A percentile compares a stretch with the other conserved stretches of the same genome.
Evolutionary conservation across 2,113 vertebrate genomes (phyloP).

Genomic region (Sturnira hondurensis): DNA sequence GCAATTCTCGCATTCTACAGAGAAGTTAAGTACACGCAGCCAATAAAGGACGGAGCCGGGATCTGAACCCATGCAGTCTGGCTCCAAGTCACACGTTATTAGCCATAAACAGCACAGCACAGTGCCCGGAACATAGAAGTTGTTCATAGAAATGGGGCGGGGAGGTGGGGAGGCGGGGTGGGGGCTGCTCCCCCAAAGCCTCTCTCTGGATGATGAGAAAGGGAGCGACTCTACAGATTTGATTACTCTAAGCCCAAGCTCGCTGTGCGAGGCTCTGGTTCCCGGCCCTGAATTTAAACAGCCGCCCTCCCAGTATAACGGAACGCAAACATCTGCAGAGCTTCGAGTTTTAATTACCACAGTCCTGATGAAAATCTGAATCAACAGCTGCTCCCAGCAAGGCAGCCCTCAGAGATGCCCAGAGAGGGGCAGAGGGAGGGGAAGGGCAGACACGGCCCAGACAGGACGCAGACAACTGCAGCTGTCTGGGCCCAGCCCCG

Average conservation of each 20-base stretch:
- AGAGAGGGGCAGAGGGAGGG: constrained; percentile 1
- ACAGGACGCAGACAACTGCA: constrained; percentile 14
- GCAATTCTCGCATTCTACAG: background rate
- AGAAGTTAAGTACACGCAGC: background rate
- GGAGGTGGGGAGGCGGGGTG: background rate
- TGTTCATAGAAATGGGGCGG: rapidly evolving
- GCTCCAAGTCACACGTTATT: background rate
- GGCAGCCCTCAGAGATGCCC: constrained; percentile 67
- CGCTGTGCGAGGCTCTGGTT: background rate
- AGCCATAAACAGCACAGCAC: background rate
- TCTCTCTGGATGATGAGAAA: background rate
- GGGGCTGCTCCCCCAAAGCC: background rate
- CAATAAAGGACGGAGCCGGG: background rate
- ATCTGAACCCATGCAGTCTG: background rate
- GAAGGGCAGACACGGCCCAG: constrained; percentile 43
- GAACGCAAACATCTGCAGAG: constrained; percentile 70
- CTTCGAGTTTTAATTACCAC: constrained; percentile 70
- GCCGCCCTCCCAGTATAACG: constrained; percentile 44
- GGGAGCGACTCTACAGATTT: background rate
- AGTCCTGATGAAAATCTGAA: constrained; percentile 74
- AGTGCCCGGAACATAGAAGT: background rate
- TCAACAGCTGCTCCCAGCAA: constrained; percentile 75
- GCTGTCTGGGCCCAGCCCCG: constrained; percentile 55
- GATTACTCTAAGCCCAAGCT: constrained; percentile 41
- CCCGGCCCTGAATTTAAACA: constrained; percentile 59